Evolutionary conservation across 2,888 invertebrate species (phyloP).

Genomic region (Trilocha varians): DNA sequence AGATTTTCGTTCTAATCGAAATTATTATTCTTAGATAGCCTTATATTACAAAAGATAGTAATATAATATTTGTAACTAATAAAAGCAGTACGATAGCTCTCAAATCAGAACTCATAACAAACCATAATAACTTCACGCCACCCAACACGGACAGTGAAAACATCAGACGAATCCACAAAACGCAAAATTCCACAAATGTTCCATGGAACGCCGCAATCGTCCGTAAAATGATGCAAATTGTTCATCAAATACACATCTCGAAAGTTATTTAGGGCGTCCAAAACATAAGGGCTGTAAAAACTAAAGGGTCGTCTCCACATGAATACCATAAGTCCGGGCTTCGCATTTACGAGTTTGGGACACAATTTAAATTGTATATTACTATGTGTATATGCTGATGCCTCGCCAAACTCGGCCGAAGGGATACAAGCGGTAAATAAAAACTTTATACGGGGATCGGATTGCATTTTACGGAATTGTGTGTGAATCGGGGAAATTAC

Average conservation of each 20-base stretch:
- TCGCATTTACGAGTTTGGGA: constrained; percentile 37
- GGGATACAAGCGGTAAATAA: constrained; percentile 32
- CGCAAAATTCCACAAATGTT: neutral
- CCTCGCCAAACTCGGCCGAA: constrained; percentile 24
- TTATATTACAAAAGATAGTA: too few species aligned
- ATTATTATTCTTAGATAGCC: too few species aligned
- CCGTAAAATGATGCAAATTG: constrained; percentile 26
- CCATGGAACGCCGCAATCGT: constrained; percentile 1
- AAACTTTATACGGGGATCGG: constrained; percentile 39
- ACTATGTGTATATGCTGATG: constrained; percentile 28
- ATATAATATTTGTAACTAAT: too few species aligned
- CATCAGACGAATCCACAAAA: neutral
- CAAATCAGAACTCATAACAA: neutral
- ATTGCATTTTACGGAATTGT: constrained; percentile 38
- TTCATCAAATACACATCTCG: constrained; percentile 29
- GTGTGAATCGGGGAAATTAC: constrained; percentile 27
- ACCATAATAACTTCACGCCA: neutral
- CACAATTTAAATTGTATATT: constrained; percentile 62
- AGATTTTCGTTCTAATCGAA: too few species aligned
- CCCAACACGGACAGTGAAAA: neutral
- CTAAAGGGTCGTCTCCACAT: constrained; percentile 30
- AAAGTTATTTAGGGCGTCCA: constrained; percentile 30
- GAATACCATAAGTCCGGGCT: constrained; percentile 27
- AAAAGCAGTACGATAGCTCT: too few species aligned
- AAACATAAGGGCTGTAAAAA: constrained; percentile 41